These are phyloP conservation scores for Encarsia formosa DNA, from an alignment of 2,888 invertebrate genomes.

Conservation along the genomic window DNA sequence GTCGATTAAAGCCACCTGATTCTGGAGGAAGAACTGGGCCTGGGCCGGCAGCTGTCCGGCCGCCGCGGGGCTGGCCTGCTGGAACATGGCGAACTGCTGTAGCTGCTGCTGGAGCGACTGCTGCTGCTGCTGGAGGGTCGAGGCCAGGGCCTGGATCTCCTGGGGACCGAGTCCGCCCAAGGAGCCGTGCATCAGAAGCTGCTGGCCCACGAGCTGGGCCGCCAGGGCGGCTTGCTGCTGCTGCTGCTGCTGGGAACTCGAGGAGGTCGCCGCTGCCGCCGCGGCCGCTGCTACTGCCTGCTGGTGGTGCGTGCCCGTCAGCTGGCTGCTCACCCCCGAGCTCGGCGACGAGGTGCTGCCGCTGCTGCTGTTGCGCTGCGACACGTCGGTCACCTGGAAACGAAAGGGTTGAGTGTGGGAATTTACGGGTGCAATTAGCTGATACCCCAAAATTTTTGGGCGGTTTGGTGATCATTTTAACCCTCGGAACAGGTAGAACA, in stretches of 20 bases:
- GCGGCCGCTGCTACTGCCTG: conserved; percentile 19
- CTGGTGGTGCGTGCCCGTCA: conserved; percentile 46
- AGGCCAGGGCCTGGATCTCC: conserved; percentile 55
- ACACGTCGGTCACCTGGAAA: conserved; percentile 52
- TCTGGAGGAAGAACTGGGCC: conserved; percentile 73
- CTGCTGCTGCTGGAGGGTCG: conserved; percentile 61
- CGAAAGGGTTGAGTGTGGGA: not conserved
- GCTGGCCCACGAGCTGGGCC: conserved; percentile 49
- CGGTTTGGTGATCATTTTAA: no score
- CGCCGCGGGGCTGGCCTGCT: conserved; percentile 55
- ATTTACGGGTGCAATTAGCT: no score
- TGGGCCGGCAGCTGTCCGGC: conserved; percentile 56
- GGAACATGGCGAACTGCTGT: conserved; percentile 65
- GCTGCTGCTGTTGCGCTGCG: conserved; percentile 52
- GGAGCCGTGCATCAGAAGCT: conserved; percentile 48
- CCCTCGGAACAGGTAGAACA: no score
- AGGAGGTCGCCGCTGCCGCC: conserved; percentile 29
- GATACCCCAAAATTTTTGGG: no score
- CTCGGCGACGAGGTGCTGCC: conserved; percentile 52
- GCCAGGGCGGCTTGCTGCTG: conserved; percentile 48
- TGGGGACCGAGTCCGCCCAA: conserved; percentile 44
- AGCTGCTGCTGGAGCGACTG: conserved; percentile 62
- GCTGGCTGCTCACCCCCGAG: conserved; percentile 52
- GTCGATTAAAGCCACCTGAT: conserved; percentile 56
- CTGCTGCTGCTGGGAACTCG: conserved; percentile 33